Evolutionary conservation across 2,888 invertebrate species (phyloP).

Genomic region (Hartigia nigra): DNA sequence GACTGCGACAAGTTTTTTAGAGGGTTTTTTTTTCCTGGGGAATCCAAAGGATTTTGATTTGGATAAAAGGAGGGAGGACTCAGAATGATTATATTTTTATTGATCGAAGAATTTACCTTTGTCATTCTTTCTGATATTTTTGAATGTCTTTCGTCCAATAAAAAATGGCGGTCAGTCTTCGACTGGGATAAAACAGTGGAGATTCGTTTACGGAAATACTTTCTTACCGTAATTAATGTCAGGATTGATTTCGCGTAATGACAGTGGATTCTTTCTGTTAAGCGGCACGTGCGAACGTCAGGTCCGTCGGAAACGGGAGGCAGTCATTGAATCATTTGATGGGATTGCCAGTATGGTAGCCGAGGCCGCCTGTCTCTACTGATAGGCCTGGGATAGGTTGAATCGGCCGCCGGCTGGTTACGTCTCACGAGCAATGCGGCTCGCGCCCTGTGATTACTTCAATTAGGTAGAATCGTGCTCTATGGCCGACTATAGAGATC

Average conservation of each 20-base stretch:
- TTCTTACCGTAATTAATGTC: not conserved
- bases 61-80: not conserved
- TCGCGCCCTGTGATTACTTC: constrained; percentile 64
- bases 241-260: not conserved
- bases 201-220: not conserved
- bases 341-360: constrained; percentile 39
- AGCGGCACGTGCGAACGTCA: constrained; percentile 56
- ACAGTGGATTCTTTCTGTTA: not conserved
- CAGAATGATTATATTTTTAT: not conserved
- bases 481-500: constrained; percentile 18
- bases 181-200: not conserved
- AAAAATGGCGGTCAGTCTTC: not conserved
- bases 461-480: constrained; percentile 62
- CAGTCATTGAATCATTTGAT: constrained; percentile 58
- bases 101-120: not conserved
- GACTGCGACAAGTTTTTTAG: not conserved
- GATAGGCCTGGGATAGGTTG: not conserved
- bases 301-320: constrained; percentile 49
- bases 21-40: not conserved
- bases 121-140: not conserved
- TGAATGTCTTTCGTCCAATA: not conserved
- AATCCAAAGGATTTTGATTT: not conserved
- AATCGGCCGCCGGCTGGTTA: constrained; percentile 10
- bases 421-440: constrained; percentile 23
- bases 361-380: not conserved